Conservation (phyloP, 1,140 invertebrate genomes). For the Proales similis region DNA sequence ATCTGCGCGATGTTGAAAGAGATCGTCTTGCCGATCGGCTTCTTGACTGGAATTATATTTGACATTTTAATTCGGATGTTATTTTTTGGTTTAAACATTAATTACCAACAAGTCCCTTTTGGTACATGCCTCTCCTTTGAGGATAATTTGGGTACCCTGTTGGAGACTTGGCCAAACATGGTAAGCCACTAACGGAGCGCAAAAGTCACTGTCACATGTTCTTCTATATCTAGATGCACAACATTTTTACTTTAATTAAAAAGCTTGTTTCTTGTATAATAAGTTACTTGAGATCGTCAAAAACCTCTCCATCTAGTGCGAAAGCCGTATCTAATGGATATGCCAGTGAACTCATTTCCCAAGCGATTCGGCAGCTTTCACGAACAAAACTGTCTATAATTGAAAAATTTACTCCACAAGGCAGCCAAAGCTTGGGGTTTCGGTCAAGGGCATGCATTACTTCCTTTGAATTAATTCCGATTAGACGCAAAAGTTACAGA, state of each 20-base stretch:
- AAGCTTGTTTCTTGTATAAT: neutral
- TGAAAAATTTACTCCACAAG: constrained; percentile 45
- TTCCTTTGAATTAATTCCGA: constrained; percentile 44
- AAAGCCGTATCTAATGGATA: constrained; percentile 49
- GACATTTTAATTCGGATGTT: too few species aligned
- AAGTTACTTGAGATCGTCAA: constrained; percentile 50
- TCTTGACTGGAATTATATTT: constrained; percentile 31
- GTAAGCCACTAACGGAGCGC: constrained; percentile 50
- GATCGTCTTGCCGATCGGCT: constrained; percentile 31
- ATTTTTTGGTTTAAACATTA: constrained; percentile 16
- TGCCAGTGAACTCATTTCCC: constrained; percentile 50
- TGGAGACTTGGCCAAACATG: constrained; percentile 52
- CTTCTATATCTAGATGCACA: constrained; percentile 51
- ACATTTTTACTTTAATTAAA: neutral
- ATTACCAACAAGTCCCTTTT: constrained; percentile 46
- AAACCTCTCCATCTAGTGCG: constrained; percentile 49
- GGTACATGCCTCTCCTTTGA: constrained; percentile 50
- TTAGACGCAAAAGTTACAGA: too few species aligned
- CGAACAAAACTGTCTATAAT: constrained; percentile 50
- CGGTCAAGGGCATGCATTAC: constrained; percentile 48
- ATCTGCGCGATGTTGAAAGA: constrained; percentile 3
- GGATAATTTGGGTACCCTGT: constrained; percentile 44
- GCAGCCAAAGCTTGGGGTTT: constrained; percentile 47
- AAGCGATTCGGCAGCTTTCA: constrained; percentile 50
- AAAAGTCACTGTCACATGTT: constrained; percentile 52